Percentiles rank a stretch among this genome's conserved stretches.
Evolutionary conservation across 2,797 vertebrate genomes (phyloP).

Genomic region (Lophius americanus): DNA sequence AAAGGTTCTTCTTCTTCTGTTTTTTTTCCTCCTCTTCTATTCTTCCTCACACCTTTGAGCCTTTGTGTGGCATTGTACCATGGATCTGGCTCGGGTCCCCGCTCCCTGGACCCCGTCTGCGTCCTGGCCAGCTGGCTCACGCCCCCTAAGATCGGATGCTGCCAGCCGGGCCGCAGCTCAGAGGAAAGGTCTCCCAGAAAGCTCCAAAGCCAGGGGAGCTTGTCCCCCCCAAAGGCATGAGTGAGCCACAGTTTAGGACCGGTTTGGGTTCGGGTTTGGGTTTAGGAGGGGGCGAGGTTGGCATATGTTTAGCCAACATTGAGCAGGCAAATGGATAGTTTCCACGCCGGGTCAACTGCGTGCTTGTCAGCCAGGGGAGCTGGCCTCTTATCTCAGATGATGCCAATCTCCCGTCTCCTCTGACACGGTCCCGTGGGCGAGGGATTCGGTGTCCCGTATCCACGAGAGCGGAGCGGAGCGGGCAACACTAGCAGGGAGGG

Average conservation of each 20-base stretch:
- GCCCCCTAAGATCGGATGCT: slow-evolving; percentile 68
- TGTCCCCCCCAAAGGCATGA: slow-evolving; percentile 47
- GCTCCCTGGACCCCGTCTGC: slow-evolving; percentile 79
- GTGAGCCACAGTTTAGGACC: slow-evolving; percentile 52
- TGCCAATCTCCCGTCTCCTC: slow-evolving; percentile 77
- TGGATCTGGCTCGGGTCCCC: slow-evolving; percentile 78
- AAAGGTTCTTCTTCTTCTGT: slow-evolving; percentile 66
- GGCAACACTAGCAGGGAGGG: slow-evolving; percentile 39
- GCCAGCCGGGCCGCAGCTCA: slow-evolving; percentile 79
- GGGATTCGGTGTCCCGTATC: slow-evolving; percentile 80
- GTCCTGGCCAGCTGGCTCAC: slow-evolving; percentile 82
- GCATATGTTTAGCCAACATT: slow-evolving; percentile 54
- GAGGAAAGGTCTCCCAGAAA: slow-evolving; percentile 67
- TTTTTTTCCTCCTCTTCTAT: slow-evolving; percentile 57
- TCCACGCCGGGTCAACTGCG: slow-evolving; percentile 38
- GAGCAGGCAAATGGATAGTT: slow-evolving; percentile 36
- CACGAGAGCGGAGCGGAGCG: slow-evolving; percentile 81
- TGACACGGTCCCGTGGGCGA: slow-evolving; percentile 74
- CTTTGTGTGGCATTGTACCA: slow-evolving; percentile 82
- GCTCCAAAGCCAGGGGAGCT: slow-evolving; percentile 62
- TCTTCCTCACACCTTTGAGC: slow-evolving; percentile 85
- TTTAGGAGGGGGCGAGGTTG: slow-evolving; percentile 26
- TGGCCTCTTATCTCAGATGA: slow-evolving; percentile 51
- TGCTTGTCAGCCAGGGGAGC: slow-evolving; percentile 37
- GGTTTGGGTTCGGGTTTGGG: slow-evolving; percentile 30